phyloP scores from a whole-genome alignment of 2,888 invertebrate genomes.

The Coelogynopora nodosa region DNA sequence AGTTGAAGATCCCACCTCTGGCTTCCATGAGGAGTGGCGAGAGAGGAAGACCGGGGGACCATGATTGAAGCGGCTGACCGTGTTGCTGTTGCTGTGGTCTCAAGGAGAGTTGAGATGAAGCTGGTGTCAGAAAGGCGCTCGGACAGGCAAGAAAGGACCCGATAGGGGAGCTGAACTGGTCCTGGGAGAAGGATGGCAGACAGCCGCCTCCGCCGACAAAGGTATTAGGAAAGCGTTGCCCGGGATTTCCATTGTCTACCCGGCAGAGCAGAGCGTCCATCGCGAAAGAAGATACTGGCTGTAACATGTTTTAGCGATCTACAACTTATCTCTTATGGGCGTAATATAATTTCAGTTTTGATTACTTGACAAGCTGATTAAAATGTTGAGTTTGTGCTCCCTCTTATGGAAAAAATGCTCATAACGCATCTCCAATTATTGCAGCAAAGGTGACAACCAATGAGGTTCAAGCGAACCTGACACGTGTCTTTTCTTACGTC shows the following conservation, averaged over 20 bases:
- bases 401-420: not conserved
- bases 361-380: constrained; percentile 6
- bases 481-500: constrained; percentile 31
- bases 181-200: not conserved
- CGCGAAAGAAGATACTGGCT: constrained; percentile 8
- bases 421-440: not conserved
- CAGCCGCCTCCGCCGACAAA: not conserved
- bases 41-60: not conserved
- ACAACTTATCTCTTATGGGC: not conserved
- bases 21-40: not conserved
- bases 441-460: not conserved
- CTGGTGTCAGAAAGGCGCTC: not conserved
- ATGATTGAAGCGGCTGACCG: not conserved
- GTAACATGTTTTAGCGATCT: not conserved
- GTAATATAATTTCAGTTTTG: too few relatives aligned
- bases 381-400: not conserved
- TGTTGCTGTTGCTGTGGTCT: not conserved
- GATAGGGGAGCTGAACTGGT: not conserved
- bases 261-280: not conserved
- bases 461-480: constrained; percentile 3
- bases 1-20: not conserved
- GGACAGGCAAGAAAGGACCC: not conserved
- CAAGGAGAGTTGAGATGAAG: not conserved
- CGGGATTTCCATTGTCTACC: not conserved
- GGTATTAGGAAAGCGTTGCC: not conserved